Evolutionary conservation across 2,797 vertebrate species (phyloP), one percentile per base, ranked within the genome.

Genomic region (Pangasius sanitwongsei): DNA sequence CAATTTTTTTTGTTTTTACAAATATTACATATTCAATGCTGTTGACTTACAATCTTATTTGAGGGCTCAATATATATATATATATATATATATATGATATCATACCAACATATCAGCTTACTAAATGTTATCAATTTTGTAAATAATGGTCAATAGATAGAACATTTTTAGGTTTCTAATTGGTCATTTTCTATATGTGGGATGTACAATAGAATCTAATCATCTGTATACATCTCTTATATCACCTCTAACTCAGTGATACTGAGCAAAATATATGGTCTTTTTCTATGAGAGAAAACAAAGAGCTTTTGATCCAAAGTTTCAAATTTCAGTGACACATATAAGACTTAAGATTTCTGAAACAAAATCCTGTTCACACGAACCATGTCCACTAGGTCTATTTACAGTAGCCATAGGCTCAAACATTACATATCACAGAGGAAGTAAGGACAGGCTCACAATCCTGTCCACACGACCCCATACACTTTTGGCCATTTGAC

Each of bases 321-420:
- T 92, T 94, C 91, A 93, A 92, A 81, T 95, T 94, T 94, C 94
- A 93, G 92, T 67, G 94, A 94, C 95, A 95, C 95, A 94, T 91
- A 94, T 96, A 96, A 97, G 94, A 96, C 95, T 94, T 90, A 94
- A 96, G 97, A 99, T 98, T 99, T 99, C 97, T 99, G 97, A 97
- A 99, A 99, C 98, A 99, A 99, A 99, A 99, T 98, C 98, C 96
- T 97, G 94, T 95, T 97, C 96, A 96, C 92, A 89, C 91, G 89
- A 95, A 95, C 94, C 91, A 63, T 90, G 91, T 90, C 93, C 92
- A 94, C 55, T 87, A 87, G 88, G 91, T 8, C 55, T 97, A 98
- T 98, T 96, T 98, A 98, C 97, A 98, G 93, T 61, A 98, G 97
- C 97, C 97, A 97, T 97, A 97, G 97, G 96, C 97, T 96, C 93